Percentiles rank a stretch among this genome's conserved stretches.
phyloP scores from a whole-genome alignment of 2,888 invertebrate species.

The Metopia argyrocephala region DNA sequence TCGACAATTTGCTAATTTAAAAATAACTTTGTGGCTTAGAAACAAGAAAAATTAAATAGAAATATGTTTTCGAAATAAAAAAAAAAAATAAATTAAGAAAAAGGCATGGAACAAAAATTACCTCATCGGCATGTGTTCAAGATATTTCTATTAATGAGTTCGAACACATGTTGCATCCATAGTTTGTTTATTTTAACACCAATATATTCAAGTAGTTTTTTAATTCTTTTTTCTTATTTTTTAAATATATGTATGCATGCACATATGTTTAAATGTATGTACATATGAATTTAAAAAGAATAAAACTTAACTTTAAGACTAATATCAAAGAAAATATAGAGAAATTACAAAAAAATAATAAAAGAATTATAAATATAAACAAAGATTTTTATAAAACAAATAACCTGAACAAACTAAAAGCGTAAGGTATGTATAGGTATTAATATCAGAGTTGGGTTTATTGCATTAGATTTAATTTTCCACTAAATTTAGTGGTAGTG shows the following conservation, averaged over 20 bases:
- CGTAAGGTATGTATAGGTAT: too few species aligned
- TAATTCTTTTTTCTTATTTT: not conserved
- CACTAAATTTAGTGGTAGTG: too few species aligned
- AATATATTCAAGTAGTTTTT: conserved; percentile 18
- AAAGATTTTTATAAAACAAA: too few species aligned
- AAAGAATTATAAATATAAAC: too few species aligned
- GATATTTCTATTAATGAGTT: not conserved
- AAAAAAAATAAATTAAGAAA: not conserved
- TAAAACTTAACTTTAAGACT: too few species aligned
- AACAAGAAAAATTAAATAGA: not conserved
- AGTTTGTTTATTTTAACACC: conserved; percentile 26
- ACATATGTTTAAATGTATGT: too few species aligned
- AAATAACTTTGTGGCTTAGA: conserved; percentile 11
- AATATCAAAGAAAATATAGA: too few species aligned
- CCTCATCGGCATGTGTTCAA: not conserved
- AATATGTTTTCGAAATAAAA: not conserved
- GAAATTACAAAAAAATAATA: too few species aligned
- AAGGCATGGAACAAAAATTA: not conserved
- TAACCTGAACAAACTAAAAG: too few species aligned
- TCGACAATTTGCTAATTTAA: conserved; percentile 22
- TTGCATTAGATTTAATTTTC: too few species aligned
- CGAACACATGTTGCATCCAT: conserved; percentile 21
- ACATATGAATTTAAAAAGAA: too few species aligned
- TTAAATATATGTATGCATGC: not conserved
- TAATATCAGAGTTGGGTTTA: too few species aligned